phyloP scores from a whole-genome alignment of 2,113 vertebrate species.

The Plectropomus leopardus region DNA sequence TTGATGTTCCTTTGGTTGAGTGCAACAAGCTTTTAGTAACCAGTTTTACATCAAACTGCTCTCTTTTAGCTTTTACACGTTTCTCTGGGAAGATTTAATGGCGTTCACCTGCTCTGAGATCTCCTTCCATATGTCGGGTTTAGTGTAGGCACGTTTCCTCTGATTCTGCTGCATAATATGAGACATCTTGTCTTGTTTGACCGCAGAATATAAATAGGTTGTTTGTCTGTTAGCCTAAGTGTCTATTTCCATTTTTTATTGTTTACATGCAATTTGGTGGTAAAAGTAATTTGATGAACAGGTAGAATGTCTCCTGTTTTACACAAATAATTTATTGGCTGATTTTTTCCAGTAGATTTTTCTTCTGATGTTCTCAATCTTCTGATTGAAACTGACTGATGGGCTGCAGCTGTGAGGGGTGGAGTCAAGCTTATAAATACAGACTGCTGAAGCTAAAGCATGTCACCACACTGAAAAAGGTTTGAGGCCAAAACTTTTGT shows the following conservation, averaged over 20 bases:
- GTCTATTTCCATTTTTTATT: neutral
- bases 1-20: slow-evolving; percentile 21
- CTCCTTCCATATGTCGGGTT: slow-evolving; percentile 13
- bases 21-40: slow-evolving; percentile 36
- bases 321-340: neutral
- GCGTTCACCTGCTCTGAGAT: slow-evolving; percentile 38
- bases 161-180: neutral
- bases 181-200: neutral
- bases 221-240: neutral
- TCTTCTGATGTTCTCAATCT: neutral
- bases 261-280: neutral
- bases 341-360: neutral
- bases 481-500: too few species aligned
- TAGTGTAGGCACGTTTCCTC: too few species aligned
- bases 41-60: slow-evolving; percentile 23
- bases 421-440: neutral
- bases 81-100: slow-evolving; percentile 23
- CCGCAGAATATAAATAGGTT: neutral
- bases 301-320: neutral
- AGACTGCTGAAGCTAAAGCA: neutral
- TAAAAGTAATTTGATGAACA: neutral
- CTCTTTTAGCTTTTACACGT: slow-evolving; percentile 22
- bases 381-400: neutral
- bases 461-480: neutral
- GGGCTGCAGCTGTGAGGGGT: neutral